Evolutionary conservation across 2,113 vertebrate genomes (phyloP), one percentile per base, ranked within the genome.

Genomic region (Indicator indicator): DNA sequence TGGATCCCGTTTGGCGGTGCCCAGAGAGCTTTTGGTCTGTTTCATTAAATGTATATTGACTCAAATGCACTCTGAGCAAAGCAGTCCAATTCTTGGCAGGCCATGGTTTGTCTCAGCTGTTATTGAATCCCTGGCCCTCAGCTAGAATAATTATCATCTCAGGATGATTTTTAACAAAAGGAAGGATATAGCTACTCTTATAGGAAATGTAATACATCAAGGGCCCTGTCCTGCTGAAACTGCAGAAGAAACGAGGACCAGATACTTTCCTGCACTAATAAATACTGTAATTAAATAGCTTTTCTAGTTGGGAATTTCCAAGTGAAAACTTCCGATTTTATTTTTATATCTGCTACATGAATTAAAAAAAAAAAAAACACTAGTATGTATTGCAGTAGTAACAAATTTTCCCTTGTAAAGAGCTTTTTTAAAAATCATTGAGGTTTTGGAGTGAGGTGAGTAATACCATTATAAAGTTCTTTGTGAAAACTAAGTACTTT

Each of bases 401-500:
- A 56, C 7, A 5, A 40, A 58, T 46, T 88, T 81, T 68, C 52
- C 42, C 24, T 69, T 63, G 5, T 18, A 83, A 83, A 36, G 46
- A 69, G 73, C 76, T 75, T 83, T 82, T 52, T 5, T n/a, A 80
- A 48, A 36, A 88, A 27, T 40, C 28, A 54, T 68, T 77, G 40
- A 86, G 42, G 71, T 59, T 95, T 96, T 89, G 78, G 16, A 44
- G 52, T 23, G 59, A 54, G 28, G 60, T 88, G 75, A 93, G 52
- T 89, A 76, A 94, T 81, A 86, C 71, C 59, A 75, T 91, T 86
- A 19, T 85, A 94, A 95, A 96, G 54, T 91, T 91, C 27, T 93
- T 86, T 86, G 50, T 88, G 82, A 91, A 91, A 83, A 72, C 63
- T 62, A 91, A 88, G 91, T 95, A 92, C 85, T 97, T 92, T 86